phyloP scores from a whole-genome alignment of 2,113 vertebrate species.

The Myocastor coypus region DNA sequence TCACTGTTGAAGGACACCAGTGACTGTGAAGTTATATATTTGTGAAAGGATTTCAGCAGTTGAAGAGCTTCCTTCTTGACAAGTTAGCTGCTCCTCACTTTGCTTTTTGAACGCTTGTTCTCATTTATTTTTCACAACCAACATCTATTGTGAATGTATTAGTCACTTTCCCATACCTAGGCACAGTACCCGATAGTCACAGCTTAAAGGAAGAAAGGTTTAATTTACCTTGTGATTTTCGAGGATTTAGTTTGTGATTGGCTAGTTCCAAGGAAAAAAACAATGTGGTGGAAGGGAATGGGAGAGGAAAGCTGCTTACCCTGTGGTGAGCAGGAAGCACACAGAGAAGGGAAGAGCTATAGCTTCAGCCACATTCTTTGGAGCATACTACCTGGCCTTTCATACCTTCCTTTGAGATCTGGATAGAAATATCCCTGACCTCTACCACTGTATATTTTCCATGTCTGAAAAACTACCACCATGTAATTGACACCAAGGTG shows the following conservation, averaged over 20 bases:
- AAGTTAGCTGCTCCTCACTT: neutral
- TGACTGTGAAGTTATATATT: neutral
- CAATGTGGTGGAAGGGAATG: neutral
- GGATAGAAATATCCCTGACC: neutral
- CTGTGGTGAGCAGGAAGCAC: neutral
- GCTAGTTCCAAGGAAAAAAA: neutral
- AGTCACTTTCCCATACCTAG: neutral
- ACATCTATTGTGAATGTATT: neutral
- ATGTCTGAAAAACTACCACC: neutral
- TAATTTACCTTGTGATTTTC: neutral
- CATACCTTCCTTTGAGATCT: neutral
- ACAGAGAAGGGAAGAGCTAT: neutral
- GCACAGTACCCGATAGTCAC: neutral
- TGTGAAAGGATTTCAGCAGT: conserved; percentile 42
- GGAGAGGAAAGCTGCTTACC: neutral
- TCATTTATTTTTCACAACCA: neutral
- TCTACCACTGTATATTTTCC: neutral
- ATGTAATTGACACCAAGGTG: neutral
- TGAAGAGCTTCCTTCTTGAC: conserved; percentile 7
- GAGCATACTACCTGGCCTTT: neutral
- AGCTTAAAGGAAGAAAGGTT: neutral
- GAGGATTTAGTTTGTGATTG: neutral
- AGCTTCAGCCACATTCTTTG: neutral
- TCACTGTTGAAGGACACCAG: neutral
- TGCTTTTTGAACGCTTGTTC: conserved; percentile 17